Evolutionary conservation across 2,888 invertebrate species (phyloP).

Genomic region (Fragum fragum): DNA sequence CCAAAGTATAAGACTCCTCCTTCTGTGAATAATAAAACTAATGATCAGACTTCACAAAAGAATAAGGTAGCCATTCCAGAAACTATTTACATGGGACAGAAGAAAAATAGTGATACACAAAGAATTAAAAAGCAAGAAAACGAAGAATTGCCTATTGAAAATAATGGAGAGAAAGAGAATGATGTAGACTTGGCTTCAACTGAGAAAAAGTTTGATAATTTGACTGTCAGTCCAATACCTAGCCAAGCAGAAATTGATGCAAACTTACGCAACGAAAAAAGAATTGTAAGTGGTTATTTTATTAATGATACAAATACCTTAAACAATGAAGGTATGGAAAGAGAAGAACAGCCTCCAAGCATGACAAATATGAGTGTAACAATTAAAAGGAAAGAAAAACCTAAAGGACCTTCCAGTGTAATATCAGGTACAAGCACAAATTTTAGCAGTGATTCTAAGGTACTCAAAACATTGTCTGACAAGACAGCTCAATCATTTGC

Average conservation of each 20-base stretch:
- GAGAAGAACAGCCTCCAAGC: not conserved
- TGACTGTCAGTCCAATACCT: not conserved
- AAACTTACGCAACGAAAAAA: conserved; percentile 10
- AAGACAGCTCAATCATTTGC: conserved; percentile 54
- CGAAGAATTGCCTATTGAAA: not conserved
- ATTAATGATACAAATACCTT: not conserved
- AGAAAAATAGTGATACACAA: not conserved
- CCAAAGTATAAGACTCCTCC: conserved; percentile 27
- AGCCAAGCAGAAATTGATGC: not conserved
- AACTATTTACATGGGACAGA: conserved; percentile 17
- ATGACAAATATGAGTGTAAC: not conserved
- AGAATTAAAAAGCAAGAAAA: not conserved
- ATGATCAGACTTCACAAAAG: not conserved
- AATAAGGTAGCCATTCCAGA: conserved; percentile 16
- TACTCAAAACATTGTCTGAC: conserved; percentile 46
- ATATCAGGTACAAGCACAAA: conserved; percentile 16
- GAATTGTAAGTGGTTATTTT: conserved; percentile 52
- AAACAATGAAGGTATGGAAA: conserved; percentile 13
- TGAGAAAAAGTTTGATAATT: not conserved
- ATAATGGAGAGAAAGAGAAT: not conserved
- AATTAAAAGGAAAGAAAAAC: not conserved
- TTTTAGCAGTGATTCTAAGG: conserved; percentile 41
- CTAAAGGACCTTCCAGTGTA: not conserved
- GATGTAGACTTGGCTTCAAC: not conserved
- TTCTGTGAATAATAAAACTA: not conserved